phyloP scores from a whole-genome alignment of 2,888 invertebrate species.

The Polylopha cassiicola region DNA sequence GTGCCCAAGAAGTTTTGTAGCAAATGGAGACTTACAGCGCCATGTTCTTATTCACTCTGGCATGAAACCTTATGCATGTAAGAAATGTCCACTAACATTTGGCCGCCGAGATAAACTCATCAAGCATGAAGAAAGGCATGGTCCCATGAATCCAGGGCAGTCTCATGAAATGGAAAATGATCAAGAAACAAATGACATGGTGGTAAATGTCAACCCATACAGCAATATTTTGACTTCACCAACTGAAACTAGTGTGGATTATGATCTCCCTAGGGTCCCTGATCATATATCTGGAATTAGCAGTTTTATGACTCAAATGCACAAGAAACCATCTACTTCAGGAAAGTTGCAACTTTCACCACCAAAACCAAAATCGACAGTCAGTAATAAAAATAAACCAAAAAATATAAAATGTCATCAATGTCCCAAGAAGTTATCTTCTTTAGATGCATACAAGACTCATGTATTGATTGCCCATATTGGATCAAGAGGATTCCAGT shows the following conservation, averaged over 20 bases:
- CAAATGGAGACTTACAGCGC: conserved; percentile 80
- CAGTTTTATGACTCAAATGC: conserved; percentile 60
- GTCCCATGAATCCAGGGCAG: conserved; percentile 52
- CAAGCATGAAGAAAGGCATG: conserved; percentile 81
- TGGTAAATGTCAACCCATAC: conserved; percentile 79
- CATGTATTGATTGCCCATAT: conserved; percentile 74
- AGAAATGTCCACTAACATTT: conserved; percentile 81
- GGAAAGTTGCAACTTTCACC: conserved; percentile 51
- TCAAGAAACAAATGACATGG: conserved; percentile 72
- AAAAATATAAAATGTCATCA: conserved; percentile 74
- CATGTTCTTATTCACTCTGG: conserved; percentile 83
- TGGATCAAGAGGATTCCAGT: conserved; percentile 77
- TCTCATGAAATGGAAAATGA: conserved; percentile 46
- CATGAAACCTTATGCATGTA: conserved; percentile 80
- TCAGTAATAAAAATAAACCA: conserved; percentile 59
- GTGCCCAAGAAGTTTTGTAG: conserved; percentile 85
- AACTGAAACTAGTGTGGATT: conserved; percentile 46
- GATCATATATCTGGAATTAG: conserved; percentile 72
- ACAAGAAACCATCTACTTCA: conserved; percentile 49
- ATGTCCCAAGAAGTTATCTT: conserved; percentile 71
- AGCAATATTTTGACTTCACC: conserved; percentile 69
- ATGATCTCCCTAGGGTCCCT: conserved; percentile 69
- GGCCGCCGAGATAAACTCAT: conserved; percentile 82
- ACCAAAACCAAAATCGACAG: conserved; percentile 46
- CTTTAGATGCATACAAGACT: conserved; percentile 69